Percentiles rank a stretch among this genome's conserved stretches.
Evolutionary conservation across 2,888 invertebrate species (phyloP).

Genomic region (Phrixothrix hirtus): DNA sequence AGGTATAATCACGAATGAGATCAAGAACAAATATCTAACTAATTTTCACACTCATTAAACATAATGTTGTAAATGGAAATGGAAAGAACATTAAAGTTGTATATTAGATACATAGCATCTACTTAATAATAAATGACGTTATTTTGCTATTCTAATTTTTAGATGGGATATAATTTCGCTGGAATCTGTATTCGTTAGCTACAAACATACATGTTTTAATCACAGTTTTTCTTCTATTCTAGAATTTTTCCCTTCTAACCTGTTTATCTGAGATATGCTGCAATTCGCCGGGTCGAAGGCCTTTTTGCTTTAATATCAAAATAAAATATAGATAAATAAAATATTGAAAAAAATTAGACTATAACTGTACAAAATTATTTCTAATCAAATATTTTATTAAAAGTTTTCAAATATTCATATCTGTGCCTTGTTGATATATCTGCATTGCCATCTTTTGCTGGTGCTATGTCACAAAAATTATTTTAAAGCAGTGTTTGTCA

Average conservation of each 20-base stretch:
- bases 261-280: constrained; percentile 64
- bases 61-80: constrained; percentile 2
- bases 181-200: constrained; percentile 46
- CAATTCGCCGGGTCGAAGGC: constrained; percentile 80
- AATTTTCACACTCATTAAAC: constrained; percentile 13
- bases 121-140: constrained; percentile 9
- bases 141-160: constrained; percentile 23
- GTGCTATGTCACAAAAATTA: constrained; percentile 8
- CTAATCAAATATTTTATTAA: neutral
- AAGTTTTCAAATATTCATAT: constrained; percentile 1
- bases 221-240: constrained; percentile 34
- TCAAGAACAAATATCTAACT: constrained; percentile 13
- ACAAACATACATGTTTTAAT: constrained; percentile 51
- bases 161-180: constrained; percentile 11
- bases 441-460: constrained; percentile 18
- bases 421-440: constrained; percentile 10
- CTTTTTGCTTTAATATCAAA: constrained; percentile 68
- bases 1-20: constrained; percentile 5
- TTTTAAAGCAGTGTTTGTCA: too few relatives aligned
- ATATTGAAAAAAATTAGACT: constrained; percentile 48
- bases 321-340: constrained; percentile 60
- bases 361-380: neutral
- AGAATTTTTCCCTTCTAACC: constrained; percentile 61
- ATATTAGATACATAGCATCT: constrained; percentile 22
- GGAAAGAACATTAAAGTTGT: constrained; percentile 4